Evolutionary conservation across 2,113 vertebrate species (phyloP).

Genomic region (Sakesphorus luctuosus): DNA sequence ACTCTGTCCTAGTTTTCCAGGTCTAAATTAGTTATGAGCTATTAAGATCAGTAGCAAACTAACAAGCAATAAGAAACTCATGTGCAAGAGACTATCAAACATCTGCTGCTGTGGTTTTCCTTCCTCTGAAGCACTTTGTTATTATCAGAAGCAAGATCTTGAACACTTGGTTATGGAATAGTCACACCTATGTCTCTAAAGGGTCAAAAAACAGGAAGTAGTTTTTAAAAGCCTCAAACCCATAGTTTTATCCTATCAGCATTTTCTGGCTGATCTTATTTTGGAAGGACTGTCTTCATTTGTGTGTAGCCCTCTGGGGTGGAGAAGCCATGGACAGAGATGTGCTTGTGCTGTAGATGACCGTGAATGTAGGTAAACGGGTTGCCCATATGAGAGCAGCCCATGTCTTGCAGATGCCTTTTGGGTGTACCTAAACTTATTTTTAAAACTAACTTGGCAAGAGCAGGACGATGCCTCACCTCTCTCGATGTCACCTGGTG

Average conservation of each 20-base stretch:
- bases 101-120: constrained; percentile 22
- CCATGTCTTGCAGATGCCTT: not conserved
- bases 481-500: not conserved
- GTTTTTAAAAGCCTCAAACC: not conserved
- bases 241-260: not conserved
- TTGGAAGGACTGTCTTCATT: not conserved
- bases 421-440: not conserved
- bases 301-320: not conserved
- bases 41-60: not conserved
- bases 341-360: not conserved
- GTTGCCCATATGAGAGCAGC: not conserved
- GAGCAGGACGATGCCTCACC: not conserved
- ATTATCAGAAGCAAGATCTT: constrained; percentile 6
- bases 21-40: not conserved
- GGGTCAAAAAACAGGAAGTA: not conserved
- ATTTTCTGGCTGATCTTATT: not conserved
- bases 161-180: not conserved
- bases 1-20: not conserved
- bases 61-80: not conserved
- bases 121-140: constrained; percentile 16
- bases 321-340: not conserved
- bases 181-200: not conserved
- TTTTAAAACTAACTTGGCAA: not conserved
- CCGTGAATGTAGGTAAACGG: not conserved
- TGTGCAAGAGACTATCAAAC: not conserved